Percentiles rank a stretch among this genome's conserved stretches.
Evolutionary conservation across 2,888 invertebrate species (phyloP).

Genomic region (Drosophila vallismaia): DNA sequence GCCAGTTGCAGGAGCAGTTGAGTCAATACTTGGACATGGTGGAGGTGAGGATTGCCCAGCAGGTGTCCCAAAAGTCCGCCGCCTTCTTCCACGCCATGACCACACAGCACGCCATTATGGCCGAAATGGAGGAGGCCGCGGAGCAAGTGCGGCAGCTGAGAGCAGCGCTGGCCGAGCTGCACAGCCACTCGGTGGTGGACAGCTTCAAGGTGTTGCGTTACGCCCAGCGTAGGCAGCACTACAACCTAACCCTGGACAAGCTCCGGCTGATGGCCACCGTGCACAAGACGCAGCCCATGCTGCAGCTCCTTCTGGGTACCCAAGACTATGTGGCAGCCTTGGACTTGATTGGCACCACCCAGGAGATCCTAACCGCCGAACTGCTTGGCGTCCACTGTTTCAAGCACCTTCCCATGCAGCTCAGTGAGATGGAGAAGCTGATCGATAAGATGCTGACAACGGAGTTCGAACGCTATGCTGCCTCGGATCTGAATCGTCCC

Average conservation of each 20-base stretch:
- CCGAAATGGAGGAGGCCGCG: slow-evolving; percentile 94
- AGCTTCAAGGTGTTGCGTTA: slow-evolving; percentile 91
- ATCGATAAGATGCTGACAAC: slow-evolving; percentile 98
- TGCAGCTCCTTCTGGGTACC: slow-evolving; percentile 96
- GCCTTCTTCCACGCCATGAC: slow-evolving; percentile 99
- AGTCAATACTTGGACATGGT: slow-evolving; percentile 97
- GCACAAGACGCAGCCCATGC: slow-evolving; percentile 98
- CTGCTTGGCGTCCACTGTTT: slow-evolving; percentile 97
- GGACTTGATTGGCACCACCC: slow-evolving; percentile 97
- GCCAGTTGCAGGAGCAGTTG: slow-evolving; percentile 93
- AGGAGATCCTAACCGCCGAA: slow-evolving; percentile 95
- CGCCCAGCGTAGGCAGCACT: slow-evolving; percentile 88
- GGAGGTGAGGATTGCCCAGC: slow-evolving; percentile 86
- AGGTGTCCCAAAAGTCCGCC: slow-evolving; percentile 93
- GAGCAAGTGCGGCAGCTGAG: slow-evolving; percentile 90
- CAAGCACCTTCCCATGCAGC: slow-evolving; percentile 96
- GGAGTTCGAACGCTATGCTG: slow-evolving; percentile 96
- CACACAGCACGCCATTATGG: slow-evolving; percentile 98
- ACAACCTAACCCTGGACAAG: slow-evolving; percentile 88
- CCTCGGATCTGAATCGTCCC: slow-evolving; percentile 95
- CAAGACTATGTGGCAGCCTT: slow-evolving; percentile 99
- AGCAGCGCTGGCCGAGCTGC: slow-evolving; percentile 90
- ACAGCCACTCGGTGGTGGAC: slow-evolving; percentile 90
- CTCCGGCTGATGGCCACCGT: slow-evolving; percentile 97
- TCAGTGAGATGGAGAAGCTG: slow-evolving; percentile 96